Evolutionary conservation across 2,113 vertebrate genomes (phyloP).

Genomic region (Heptranchias perlo): DNA sequence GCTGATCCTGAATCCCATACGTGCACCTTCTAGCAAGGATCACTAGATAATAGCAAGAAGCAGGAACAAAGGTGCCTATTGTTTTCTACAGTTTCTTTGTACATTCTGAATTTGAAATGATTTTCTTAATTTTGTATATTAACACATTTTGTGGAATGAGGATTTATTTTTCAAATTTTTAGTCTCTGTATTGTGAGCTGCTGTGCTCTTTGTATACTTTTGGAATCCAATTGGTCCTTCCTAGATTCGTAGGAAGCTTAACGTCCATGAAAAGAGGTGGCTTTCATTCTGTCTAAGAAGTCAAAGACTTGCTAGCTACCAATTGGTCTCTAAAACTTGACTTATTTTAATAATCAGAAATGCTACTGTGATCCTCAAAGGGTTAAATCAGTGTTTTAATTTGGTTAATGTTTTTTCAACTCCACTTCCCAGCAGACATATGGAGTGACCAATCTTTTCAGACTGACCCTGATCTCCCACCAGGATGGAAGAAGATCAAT

Average conservation of each 20-base stretch:
- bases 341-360: not conserved
- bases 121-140: not conserved
- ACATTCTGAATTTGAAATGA: not conserved
- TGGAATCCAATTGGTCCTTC: not conserved
- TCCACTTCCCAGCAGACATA: constrained; percentile 64
- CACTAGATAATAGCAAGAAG: not conserved
- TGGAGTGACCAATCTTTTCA: constrained; percentile 87
- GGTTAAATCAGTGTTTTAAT: not conserved
- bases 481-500: constrained; percentile 85
- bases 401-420: not conserved
- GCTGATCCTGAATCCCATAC: too few relatives aligned
- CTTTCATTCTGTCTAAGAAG: not conserved
- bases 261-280: too few relatives aligned
- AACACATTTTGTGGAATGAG: not conserved
- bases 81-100: not conserved
- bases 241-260: not conserved
- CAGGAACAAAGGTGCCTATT: not conserved
- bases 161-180: not conserved
- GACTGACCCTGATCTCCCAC: constrained; percentile 85
- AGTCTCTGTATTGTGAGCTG: not conserved
- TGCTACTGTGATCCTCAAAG: too few relatives aligned
- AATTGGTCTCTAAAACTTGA: too few relatives aligned
- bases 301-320: too few relatives aligned
- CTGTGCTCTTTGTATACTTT: not conserved
- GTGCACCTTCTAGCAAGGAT: not conserved